Conservation (phyloP, 2,113 vertebrate species). For the Nanorana parkeri region DNA sequence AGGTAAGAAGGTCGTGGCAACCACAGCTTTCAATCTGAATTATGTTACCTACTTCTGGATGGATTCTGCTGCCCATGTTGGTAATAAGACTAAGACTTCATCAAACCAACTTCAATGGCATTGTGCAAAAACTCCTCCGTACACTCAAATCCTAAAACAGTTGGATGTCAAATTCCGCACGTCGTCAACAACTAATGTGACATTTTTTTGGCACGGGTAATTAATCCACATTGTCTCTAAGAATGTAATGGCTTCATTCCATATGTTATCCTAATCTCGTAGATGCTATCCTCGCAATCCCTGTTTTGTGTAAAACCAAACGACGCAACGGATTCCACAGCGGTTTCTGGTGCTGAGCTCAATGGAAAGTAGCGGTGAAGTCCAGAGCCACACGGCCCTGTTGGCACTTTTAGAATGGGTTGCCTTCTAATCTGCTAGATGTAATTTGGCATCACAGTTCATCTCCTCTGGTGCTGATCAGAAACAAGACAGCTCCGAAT, state of each 20-base stretch:
- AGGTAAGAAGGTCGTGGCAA: too few relatives aligned
- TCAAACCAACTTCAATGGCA: too few relatives aligned
- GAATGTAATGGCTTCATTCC: slow-evolving; percentile 3
- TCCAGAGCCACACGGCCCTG: background rate
- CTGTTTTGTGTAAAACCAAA: slow-evolving; percentile 12
- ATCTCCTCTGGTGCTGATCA: slow-evolving; percentile 30
- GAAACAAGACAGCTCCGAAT: slow-evolving; percentile 13
- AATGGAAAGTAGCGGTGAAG: background rate
- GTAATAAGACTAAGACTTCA: too few relatives aligned
- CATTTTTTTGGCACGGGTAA: slow-evolving; percentile 1
- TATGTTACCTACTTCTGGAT: too few relatives aligned
- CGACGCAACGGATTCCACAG: slow-evolving; percentile 21
- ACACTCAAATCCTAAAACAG: background rate
- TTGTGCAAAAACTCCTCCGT: background rate
- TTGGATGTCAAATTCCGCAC: background rate
- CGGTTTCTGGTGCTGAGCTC: slow-evolving; percentile 12
- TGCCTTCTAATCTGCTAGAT: background rate
- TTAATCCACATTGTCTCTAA: background rate
- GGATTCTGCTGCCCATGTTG: too few relatives aligned
- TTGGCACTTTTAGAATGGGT: slow-evolving; percentile 17
- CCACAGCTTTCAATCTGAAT: too few relatives aligned
- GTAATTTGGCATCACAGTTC: slow-evolving; percentile 21
- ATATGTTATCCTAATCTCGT: slow-evolving; percentile 9
- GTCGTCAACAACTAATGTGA: background rate
- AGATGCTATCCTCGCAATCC: background rate